phyloP scores from a whole-genome alignment of 2,113 vertebrate species.

The Gobius niger region DNA sequence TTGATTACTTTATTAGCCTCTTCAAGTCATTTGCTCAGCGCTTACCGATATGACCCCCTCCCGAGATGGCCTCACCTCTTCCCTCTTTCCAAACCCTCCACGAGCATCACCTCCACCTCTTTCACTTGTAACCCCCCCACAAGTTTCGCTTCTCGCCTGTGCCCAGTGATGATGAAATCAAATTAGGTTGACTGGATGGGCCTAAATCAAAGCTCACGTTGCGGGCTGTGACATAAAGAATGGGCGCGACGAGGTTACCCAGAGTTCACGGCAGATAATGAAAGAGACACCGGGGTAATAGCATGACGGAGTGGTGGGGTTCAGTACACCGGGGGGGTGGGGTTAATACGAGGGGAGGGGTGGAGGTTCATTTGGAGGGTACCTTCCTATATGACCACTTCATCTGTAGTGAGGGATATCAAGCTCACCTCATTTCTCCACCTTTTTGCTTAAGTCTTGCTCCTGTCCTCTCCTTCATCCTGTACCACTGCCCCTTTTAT shows the following conservation, averaged over 20 bases:
- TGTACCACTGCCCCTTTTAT: slow-evolving; percentile 25
- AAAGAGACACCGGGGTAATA: slow-evolving; percentile 84
- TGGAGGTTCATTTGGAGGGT: slow-evolving; percentile 81
- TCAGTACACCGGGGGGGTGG: slow-evolving; percentile 70
- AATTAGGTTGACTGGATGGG: slow-evolving; percentile 81
- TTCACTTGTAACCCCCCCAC: slow-evolving; percentile 17
- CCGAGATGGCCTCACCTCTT: slow-evolving; percentile 39
- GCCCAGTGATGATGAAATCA: slow-evolving; percentile 81
- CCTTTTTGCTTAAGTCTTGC: slow-evolving; percentile 47
- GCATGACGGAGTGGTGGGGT: slow-evolving; percentile 80
- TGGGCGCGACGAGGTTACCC: slow-evolving; percentile 80
- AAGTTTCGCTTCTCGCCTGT: slow-evolving; percentile 45
- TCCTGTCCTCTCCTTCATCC: slow-evolving; percentile 63
- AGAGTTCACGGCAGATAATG: slow-evolving; percentile 85
- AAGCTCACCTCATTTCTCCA: slow-evolving; percentile 49
- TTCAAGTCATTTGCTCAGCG: slow-evolving; percentile 78
- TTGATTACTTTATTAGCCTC: slow-evolving; percentile 82
- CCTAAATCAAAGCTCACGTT: slow-evolving; percentile 81
- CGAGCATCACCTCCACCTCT: slow-evolving; percentile 44
- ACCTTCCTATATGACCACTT: slow-evolving; percentile 76
- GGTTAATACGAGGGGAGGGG: slow-evolving; percentile 76
- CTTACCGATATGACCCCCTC: slow-evolving; percentile 71
- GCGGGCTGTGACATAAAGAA: slow-evolving; percentile 84
- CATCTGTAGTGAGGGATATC: slow-evolving; percentile 63
- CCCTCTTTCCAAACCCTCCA: slow-evolving; percentile 36